A percentile compares a stretch with the other conserved stretches of the same genome.
Evolutionary conservation across 2,797 vertebrate species (phyloP).

Genomic region (Chelon labrosus): DNA sequence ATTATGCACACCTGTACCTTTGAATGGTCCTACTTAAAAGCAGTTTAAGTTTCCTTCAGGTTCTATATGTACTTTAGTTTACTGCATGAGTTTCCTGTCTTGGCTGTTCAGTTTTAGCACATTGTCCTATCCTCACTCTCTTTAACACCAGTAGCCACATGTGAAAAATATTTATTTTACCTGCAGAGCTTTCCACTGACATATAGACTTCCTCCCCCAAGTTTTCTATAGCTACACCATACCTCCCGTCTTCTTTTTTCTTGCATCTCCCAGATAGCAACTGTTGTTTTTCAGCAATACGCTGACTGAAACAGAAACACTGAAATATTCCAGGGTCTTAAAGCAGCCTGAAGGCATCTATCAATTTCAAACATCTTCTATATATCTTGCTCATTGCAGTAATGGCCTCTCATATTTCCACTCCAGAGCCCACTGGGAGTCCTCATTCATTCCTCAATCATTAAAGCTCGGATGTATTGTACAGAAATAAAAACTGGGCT

Average conservation of each 20-base stretch:
- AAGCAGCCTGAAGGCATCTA: conserved; percentile 33
- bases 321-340: conserved; percentile 12
- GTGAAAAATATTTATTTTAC: conserved; percentile 5
- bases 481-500: conserved; percentile 5
- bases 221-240: neutral
- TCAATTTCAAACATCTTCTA: conserved; percentile 41
- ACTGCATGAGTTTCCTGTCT: too few species aligned
- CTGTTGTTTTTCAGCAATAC: conserved; percentile 9
- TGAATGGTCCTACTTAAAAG: neutral
- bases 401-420: conserved; percentile 35
- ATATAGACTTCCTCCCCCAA: neutral
- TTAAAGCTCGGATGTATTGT: conserved; percentile 42
- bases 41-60: neutral
- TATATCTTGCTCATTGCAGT: conserved; percentile 38
- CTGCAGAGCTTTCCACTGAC: conserved; percentile 6
- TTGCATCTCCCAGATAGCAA: neutral
- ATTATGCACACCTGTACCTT: neutral
- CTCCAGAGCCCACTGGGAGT: conserved; percentile 26
- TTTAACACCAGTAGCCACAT: neutral
- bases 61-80: too few species aligned
- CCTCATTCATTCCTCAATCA: conserved; percentile 28
- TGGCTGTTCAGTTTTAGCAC: too few species aligned
- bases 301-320: conserved; percentile 11
- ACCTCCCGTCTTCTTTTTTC: neutral
- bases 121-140: too few species aligned